These are phyloP conservation scores for Mirounga angustirostris DNA, from an alignment of 2,113 vertebrate genomes.

Conservation along the genomic window DNA sequence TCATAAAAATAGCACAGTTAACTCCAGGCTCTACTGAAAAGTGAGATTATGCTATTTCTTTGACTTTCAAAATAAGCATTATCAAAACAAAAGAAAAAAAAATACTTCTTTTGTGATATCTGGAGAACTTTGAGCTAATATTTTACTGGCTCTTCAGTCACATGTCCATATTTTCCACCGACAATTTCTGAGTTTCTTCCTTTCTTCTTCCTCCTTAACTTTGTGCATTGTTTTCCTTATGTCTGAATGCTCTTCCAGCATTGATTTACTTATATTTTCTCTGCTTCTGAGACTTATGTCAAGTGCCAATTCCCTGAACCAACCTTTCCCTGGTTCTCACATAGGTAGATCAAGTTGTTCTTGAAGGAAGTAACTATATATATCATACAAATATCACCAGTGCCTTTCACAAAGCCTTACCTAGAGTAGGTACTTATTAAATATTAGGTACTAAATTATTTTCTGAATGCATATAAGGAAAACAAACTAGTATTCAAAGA, in stretches of 20 bases:
- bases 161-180: neutral
- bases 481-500: neutral
- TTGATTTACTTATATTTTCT: neutral
- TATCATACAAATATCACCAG: neutral
- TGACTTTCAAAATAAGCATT: neutral
- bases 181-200: neutral
- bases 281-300: neutral
- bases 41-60: neutral
- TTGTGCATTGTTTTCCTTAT: neutral
- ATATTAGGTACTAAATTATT: neutral
- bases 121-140: neutral
- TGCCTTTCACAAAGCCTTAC: neutral
- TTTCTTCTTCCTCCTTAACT: neutral
- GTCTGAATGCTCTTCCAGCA: neutral
- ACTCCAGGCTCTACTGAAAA: neutral
- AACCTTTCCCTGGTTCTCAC: neutral
- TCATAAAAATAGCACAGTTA: slow-evolving; percentile 8
- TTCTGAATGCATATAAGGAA: neutral
- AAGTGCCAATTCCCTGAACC: neutral
- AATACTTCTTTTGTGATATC: neutral
- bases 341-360: neutral
- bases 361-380: neutral
- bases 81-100: slow-evolving; percentile 3
- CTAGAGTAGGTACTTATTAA: neutral
- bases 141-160: neutral